Conservation (phyloP, 2,113 vertebrate genomes). For the Furnarius figulus region DNA sequence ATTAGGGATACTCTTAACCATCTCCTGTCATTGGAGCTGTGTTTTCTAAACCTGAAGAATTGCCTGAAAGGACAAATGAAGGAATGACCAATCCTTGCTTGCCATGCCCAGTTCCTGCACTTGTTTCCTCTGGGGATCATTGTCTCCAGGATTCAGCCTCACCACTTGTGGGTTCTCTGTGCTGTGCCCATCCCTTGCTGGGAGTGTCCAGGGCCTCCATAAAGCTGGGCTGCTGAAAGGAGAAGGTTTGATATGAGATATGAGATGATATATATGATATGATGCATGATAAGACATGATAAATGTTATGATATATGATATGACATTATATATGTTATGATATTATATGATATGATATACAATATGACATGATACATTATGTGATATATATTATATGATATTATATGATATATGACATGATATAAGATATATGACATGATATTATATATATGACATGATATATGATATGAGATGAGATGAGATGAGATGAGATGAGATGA, state of each 20-base stretch:
- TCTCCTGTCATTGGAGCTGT: background rate
- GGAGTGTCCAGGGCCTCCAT: constrained; percentile 74
- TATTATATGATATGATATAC: no score
- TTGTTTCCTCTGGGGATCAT: background rate
- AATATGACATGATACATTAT: no score
- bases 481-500: no score
- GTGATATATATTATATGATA: no score
- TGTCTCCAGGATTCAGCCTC: background rate
- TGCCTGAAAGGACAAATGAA: background rate
- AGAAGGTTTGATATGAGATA: background rate
- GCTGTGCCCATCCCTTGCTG: background rate
- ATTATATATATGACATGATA: no score
- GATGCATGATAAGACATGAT: no score
- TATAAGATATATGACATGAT: no score
- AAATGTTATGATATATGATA: no score
- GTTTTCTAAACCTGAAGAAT: background rate
- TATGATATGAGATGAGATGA: no score
- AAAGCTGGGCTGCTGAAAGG: constrained; percentile 25
- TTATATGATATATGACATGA: no score
- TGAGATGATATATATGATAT: no score
- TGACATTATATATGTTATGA: no score
- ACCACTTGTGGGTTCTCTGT: constrained; percentile 18
- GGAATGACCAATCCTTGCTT: background rate
- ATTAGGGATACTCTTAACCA: background rate
- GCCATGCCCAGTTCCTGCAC: background rate